Conservation (phyloP, 2,888 invertebrate species). For the Agriotes lineatus region DNA sequence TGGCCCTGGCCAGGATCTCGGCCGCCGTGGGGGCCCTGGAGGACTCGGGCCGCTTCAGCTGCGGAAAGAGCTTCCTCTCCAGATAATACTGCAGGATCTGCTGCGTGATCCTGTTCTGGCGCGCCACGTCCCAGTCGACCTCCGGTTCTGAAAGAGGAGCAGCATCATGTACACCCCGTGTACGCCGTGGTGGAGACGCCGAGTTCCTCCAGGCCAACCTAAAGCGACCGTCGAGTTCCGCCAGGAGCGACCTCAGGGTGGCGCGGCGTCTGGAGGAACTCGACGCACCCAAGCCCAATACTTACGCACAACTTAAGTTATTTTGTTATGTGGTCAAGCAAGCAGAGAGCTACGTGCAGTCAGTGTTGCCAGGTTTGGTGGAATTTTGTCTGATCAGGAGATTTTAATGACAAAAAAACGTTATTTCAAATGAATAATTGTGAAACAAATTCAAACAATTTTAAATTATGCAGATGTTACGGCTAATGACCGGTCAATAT, state of each 20-base stretch:
- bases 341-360: neutral
- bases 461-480: no score
- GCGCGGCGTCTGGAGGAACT: conserved; percentile 29
- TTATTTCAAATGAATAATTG: no score
- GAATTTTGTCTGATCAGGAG: no score
- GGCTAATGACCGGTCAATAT: no score
- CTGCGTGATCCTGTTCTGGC: conserved; percentile 82
- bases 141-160: conserved; percentile 25
- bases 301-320: conserved; percentile 8
- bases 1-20: conserved; percentile 73
- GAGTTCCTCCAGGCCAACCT: conserved; percentile 30
- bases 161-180: conserved; percentile 13
- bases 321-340: neutral
- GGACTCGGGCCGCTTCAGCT: conserved; percentile 62
- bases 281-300: conserved; percentile 36
- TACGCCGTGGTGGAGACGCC: conserved; percentile 17
- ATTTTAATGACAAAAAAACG: no score
- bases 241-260: conserved; percentile 17
- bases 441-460: no score
- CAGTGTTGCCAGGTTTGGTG: no score
- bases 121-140: conserved; percentile 71
- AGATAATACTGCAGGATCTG: conserved; percentile 81
- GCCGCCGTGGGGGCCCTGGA: conserved; percentile 73
- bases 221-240: conserved; percentile 31
- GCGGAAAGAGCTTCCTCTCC: conserved; percentile 77